Evolutionary conservation across 2,888 invertebrate species (phyloP).

Genomic region (Leptarthrus brevirostris): DNA sequence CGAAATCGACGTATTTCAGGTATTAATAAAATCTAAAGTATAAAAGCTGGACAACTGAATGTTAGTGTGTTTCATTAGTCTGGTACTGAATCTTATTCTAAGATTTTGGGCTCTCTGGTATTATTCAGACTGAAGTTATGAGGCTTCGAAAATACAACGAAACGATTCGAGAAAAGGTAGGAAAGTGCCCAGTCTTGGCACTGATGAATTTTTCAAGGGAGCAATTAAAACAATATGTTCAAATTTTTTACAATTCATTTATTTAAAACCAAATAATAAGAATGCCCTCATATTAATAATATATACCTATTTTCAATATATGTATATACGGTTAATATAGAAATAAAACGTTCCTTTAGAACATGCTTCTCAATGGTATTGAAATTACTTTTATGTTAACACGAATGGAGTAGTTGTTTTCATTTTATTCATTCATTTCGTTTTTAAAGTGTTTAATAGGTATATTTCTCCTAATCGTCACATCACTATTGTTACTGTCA

Average conservation of each 20-base stretch:
- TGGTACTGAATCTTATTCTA: too few species aligned
- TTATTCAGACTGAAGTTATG: too few species aligned
- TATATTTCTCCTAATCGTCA: slow-evolving; percentile 27
- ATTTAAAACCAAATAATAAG: slow-evolving; percentile 57
- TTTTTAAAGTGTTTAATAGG: slow-evolving; percentile 16
- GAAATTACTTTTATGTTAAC: slow-evolving; percentile 64
- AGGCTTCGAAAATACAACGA: too few species aligned
- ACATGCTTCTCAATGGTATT: slow-evolving; percentile 46
- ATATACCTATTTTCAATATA: slow-evolving; percentile 44
- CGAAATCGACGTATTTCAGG: too few species aligned
- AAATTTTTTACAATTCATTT: slow-evolving; percentile 56
- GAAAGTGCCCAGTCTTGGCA: too few species aligned
- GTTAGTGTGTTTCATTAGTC: too few species aligned
- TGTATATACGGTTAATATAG: slow-evolving; percentile 43
- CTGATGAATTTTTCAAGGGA: too few species aligned
- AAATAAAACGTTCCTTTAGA: slow-evolving; percentile 39
- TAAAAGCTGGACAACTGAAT: too few species aligned
- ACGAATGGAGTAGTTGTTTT: slow-evolving; percentile 65
- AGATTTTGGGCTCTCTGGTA: too few species aligned
- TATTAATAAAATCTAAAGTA: too few species aligned
- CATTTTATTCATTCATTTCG: slow-evolving; percentile 46
- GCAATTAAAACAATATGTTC: too few species aligned
- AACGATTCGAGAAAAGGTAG: too few species aligned
- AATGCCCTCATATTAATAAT: slow-evolving; percentile 47
- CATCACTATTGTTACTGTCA: slow-evolving; percentile 39